phyloP scores from a whole-genome alignment of 2,113 vertebrate genomes.

The Fulica atra region DNA sequence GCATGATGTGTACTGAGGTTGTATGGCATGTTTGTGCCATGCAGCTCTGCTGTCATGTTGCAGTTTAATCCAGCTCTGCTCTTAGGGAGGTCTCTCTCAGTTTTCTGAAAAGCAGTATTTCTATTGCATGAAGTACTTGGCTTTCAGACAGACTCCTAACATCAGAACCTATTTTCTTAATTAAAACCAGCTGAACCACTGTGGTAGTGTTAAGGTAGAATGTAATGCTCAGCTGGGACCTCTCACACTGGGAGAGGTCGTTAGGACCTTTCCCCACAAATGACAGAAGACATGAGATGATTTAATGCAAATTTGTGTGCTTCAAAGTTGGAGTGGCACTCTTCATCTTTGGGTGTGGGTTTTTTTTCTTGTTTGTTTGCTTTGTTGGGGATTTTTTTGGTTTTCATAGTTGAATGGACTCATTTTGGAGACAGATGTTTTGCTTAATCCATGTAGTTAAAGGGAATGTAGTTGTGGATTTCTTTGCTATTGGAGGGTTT shows the following conservation, averaged over 20 bases:
- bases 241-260: not conserved
- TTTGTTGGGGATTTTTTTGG: too few relatives aligned
- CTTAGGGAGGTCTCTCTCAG: not conserved
- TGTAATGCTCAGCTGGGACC: not conserved
- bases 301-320: not conserved
- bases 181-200: not conserved
- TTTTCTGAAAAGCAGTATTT: not conserved
- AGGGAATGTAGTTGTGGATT: not conserved
- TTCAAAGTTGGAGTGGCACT: not conserved
- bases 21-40: not conserved
- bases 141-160: not conserved
- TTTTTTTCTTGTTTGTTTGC: too few relatives aligned
- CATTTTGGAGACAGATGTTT: not conserved
- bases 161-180: not conserved
- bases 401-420: not conserved
- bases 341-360: not conserved
- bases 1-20: not conserved
- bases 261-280: not conserved
- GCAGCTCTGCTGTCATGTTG: not conserved
- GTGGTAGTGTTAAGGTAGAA: not conserved
- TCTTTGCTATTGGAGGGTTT: not conserved
- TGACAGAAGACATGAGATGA: not conserved
- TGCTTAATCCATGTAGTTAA: not conserved
- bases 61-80: not conserved
- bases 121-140: not conserved